Evolutionary conservation across 1,140 invertebrate species (phyloP).

Genomic region (Trypoxylus dichotomus): DNA sequence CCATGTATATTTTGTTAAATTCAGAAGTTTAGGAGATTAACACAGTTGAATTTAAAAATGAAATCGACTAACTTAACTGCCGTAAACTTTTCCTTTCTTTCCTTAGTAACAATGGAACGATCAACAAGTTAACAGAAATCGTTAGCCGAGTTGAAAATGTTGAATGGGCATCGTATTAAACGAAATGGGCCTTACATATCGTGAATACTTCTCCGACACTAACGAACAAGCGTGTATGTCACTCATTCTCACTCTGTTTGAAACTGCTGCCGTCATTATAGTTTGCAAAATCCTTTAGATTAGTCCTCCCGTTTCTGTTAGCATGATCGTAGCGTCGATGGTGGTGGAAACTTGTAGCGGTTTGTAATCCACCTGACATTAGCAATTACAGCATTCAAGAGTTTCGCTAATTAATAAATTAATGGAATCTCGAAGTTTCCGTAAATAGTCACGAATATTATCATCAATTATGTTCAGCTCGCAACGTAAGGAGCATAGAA

Average conservation of each 20-base stretch:
- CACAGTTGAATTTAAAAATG: too few species aligned
- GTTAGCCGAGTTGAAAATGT: neutral
- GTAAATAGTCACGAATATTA: slow-evolving; percentile 6
- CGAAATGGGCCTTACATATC: neutral
- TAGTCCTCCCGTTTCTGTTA: neutral
- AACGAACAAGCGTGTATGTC: slow-evolving; percentile 8
- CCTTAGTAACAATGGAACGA: too few species aligned
- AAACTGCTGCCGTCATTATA: slow-evolving; percentile 10
- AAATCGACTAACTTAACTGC: too few species aligned
- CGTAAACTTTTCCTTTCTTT: too few species aligned
- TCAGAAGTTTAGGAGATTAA: too few species aligned
- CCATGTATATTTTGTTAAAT: too few species aligned
- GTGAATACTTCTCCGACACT: neutral
- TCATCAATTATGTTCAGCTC: neutral
- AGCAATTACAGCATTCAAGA: neutral
- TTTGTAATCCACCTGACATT: slow-evolving; percentile 20
- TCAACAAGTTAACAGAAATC: too few species aligned
- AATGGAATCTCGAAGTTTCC: slow-evolving; percentile 1
- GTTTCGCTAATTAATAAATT: slow-evolving; percentile 19
- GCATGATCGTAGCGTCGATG: neutral
- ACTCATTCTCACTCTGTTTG: slow-evolving; percentile 11
- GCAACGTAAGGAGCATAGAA: too few species aligned
- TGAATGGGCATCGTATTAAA: neutral
- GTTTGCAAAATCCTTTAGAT: neutral
- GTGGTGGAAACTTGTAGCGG: neutral